A percentile compares a stretch with the other conserved stretches of the same genome.
These are phyloP conservation scores for Oscheius sp. DNA, from an alignment of 2,888 invertebrate species.

Conservation along the genomic window DNA sequence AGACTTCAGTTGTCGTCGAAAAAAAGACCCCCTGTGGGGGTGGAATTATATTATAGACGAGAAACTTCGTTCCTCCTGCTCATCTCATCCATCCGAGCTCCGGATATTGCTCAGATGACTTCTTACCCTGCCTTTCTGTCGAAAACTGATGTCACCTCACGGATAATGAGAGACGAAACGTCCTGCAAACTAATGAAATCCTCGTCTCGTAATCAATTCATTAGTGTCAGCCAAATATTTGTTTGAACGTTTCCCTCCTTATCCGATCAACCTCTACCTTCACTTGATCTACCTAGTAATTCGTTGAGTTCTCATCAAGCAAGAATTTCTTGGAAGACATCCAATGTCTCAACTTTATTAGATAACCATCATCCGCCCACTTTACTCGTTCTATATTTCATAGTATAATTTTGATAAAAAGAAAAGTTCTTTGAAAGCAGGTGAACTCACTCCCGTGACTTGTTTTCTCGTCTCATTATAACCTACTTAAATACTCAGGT, in stretches of 20 bases:
- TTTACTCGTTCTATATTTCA: too few species aligned
- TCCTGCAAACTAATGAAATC: conserved; percentile 26
- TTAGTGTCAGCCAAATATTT: conserved; percentile 23
- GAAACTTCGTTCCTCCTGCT: background rate
- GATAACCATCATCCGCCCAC: too few species aligned
- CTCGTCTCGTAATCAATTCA: background rate
- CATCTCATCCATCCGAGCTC: background rate
- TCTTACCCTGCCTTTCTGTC: background rate
- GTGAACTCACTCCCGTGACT: too few species aligned
- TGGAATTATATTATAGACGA: background rate
- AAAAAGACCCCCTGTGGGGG: background rate
- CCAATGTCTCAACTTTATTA: too few species aligned
- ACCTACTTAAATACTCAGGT: too few species aligned
- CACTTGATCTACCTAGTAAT: background rate
- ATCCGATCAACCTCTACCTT: background rate
- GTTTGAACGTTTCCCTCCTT: conserved; percentile 8
- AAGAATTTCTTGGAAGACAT: too few species aligned
- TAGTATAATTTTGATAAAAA: too few species aligned
- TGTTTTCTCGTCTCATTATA: too few species aligned
- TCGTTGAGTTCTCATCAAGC: too few species aligned
- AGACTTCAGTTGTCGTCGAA: background rate
- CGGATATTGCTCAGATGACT: background rate
- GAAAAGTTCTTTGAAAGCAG: too few species aligned
- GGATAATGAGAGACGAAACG: conserved; percentile 9
- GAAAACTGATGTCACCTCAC: conserved; percentile 9